A percentile compares a stretch with the other conserved stretches of the same genome.
phyloP scores from a whole-genome alignment of 2,888 invertebrate genomes.

The Rotaria socialis region DNA sequence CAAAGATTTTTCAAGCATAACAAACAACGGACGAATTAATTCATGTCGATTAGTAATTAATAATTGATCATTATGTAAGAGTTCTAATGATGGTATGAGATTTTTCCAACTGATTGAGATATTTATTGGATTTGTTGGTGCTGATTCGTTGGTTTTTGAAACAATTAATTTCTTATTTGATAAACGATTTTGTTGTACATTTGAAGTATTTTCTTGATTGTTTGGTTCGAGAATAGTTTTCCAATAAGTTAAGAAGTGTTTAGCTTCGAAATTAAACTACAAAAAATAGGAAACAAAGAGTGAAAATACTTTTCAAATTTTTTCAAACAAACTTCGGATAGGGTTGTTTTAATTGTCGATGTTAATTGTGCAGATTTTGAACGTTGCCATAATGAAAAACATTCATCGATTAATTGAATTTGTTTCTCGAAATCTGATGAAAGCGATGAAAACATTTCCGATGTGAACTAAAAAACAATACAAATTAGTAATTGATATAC shows the following conservation, averaged over 20 bases:
- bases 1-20: slow-evolving; percentile 12
- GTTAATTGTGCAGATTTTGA: background rate
- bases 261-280: background rate
- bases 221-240: background rate
- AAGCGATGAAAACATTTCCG: background rate
- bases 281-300: background rate
- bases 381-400: slow-evolving; percentile 30
- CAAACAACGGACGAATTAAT: background rate
- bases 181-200: slow-evolving; percentile 1
- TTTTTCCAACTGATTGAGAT: background rate
- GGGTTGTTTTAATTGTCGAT: background rate
- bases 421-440: slow-evolving; percentile 9
- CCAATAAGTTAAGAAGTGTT: slow-evolving; percentile 23
- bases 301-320: background rate
- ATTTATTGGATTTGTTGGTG: background rate
- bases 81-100: slow-evolving; percentile 19
- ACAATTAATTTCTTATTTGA: slow-evolving; percentile 24
- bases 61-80: slow-evolving; percentile 20
- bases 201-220: background rate
- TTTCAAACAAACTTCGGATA: background rate
- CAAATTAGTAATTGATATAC: too few species aligned
- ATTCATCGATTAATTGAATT: slow-evolving; percentile 12
- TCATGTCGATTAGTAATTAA: background rate
- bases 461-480: background rate
- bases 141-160: background rate